phyloP scores from a whole-genome alignment of 1,140 invertebrate species.

The Euura saliciscinereae region DNA sequence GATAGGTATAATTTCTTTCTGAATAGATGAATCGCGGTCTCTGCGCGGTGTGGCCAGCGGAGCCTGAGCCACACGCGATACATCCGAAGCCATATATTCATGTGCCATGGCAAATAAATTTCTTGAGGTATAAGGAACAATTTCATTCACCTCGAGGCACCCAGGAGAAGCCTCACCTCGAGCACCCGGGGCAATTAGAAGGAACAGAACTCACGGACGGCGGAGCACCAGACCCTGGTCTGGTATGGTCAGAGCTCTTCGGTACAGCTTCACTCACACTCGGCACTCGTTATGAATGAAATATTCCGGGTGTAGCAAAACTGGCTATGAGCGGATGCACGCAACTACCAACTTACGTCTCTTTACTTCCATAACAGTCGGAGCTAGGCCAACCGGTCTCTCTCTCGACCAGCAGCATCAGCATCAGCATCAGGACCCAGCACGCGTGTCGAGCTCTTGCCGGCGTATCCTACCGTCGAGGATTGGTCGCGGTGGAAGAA shows the following conservation, averaged over 20 bases:
- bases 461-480: not conserved
- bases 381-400: not conserved
- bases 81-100: not conserved
- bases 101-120: conserved; percentile 1
- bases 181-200: not conserved
- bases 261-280: conserved; percentile 13
- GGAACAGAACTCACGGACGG: not conserved
- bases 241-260: not conserved
- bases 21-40: not conserved
- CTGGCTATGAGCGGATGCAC: conserved; percentile 36
- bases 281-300: conserved; percentile 50
- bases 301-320: conserved; percentile 45
- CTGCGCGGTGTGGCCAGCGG: no score
- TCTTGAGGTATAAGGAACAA: not conserved
- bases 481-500: no score
- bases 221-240: not conserved
- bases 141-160: not conserved
- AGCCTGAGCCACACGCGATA: not conserved
- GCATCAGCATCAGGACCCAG: not conserved
- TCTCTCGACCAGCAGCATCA: not conserved
- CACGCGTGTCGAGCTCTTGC: not conserved
- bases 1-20: not conserved
- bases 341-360: conserved; percentile 28
- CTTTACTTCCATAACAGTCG: not conserved
- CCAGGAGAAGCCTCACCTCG: no score